A percentile compares a stretch with the other conserved stretches of the same genome.
phyloP scores from a whole-genome alignment of 2,797 vertebrate species.

The Loris lydekkerianus region DNA sequence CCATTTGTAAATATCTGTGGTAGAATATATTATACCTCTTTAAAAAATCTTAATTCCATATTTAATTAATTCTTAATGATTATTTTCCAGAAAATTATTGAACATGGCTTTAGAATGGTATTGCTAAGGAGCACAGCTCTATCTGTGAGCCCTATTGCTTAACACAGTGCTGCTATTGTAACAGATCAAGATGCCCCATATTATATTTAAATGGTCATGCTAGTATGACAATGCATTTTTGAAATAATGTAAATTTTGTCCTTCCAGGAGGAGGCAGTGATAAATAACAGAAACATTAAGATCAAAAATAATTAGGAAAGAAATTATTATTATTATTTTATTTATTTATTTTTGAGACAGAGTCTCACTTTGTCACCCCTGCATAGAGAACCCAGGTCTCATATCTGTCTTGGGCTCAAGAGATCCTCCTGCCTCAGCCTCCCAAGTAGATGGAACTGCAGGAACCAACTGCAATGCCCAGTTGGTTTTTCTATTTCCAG shows the following conservation, averaged over 20 bases:
- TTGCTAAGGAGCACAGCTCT: background rate
- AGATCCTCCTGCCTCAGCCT: too few relatives aligned
- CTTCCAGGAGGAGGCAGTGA: background rate
- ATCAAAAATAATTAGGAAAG: background rate
- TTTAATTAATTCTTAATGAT: background rate
- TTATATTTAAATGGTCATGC: background rate
- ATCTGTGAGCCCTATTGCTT: background rate
- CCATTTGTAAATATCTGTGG: background rate
- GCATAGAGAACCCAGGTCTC: too few relatives aligned
- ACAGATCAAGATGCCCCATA: background rate
- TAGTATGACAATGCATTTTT: background rate
- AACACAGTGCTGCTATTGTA: background rate
- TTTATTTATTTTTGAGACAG: too few relatives aligned
- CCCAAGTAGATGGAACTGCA: too few relatives aligned
- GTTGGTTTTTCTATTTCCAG: too few relatives aligned
- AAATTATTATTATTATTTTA: background rate
- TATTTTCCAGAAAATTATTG: background rate
- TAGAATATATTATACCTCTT: background rate
- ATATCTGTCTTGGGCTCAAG: too few relatives aligned
- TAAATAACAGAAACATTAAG: background rate
- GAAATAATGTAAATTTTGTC: background rate
- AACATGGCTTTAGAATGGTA: background rate
- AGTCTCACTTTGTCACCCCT: too few relatives aligned
- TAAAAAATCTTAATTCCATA: background rate
- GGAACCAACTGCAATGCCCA: too few relatives aligned